phyloP scores from a whole-genome alignment of 2,113 vertebrate genomes.

The Catharus minimus region DNA sequence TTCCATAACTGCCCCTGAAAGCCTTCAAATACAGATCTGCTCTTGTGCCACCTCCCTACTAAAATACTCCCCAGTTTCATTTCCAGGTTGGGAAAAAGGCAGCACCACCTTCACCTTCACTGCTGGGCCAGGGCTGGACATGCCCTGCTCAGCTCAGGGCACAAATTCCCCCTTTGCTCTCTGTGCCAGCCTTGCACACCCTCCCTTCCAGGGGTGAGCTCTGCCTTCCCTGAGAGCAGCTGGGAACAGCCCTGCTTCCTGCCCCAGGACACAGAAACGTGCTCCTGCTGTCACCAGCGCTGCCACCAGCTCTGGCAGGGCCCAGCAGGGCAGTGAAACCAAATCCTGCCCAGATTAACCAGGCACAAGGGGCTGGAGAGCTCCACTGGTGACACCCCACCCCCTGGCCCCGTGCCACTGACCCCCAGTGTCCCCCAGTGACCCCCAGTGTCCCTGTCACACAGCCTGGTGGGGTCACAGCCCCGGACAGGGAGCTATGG shows the following conservation, averaged over 20 bases:
- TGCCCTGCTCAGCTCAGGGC: background rate
- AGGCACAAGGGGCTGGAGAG: background rate
- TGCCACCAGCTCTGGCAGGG: rapidly evolving
- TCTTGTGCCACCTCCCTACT: background rate
- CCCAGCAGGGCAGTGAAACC: background rate
- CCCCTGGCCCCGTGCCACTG: background rate
- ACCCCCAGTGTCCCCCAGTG: background rate
- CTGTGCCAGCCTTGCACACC: background rate
- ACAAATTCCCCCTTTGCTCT: background rate
- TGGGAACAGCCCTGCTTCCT: rapidly evolving
- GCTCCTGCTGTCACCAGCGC: rapidly evolving
- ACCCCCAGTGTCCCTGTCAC: background rate
- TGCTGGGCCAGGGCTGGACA: background rate
- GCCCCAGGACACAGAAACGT: rapidly evolving
- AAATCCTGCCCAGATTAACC: rapidly evolving
- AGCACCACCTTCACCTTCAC: rapidly evolving
- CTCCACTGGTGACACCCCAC: rapidly evolving
- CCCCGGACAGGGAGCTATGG: rapidly evolving
- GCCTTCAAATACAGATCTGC: background rate
- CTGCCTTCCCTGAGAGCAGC: background rate
- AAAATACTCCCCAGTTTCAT: background rate
- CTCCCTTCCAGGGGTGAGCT: background rate
- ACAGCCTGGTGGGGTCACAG: rapidly evolving
- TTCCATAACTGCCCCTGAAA: background rate
- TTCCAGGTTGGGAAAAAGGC: background rate